Evolutionary conservation across 2,888 invertebrate genomes (phyloP), one percentile per base, ranked within the genome.

Genomic region (Clusia tigrina): DNA sequence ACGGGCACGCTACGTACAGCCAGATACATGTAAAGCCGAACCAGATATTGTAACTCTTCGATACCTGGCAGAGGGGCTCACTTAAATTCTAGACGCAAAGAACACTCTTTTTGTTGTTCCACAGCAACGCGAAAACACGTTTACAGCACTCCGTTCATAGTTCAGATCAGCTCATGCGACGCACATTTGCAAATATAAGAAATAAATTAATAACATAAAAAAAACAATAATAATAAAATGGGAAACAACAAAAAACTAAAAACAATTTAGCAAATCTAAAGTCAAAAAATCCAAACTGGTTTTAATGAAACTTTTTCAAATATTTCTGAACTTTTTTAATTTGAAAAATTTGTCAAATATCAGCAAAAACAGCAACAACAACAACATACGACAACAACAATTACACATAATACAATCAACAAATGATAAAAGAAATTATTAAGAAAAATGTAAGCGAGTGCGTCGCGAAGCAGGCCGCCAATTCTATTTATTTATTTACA

Each of bases 21-120:
- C 42, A 42, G 42, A 48, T 48, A 48, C 48, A 20, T n/a, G n/a
- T n/a, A n/a, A n/a, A 48, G 18, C 15, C 48, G 32, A 42, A 22
- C 48, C 2, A 22, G 48, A 18, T 42, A 42, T 22, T 48, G 48
- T 22, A 48, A 22, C 48, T 48, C 48, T 2, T 48, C 18, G 48
- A 48, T 48, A 48, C 48, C n/a, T 6, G 15, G 18, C 42, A 42
- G 32, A 20, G 18, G 15, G 48, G 5, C 22, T 5, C 22, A 48
- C 48, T 48, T 48, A 5, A 22, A 15, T 48, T 48, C 20, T 48
- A 42, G 48, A n/a, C n/a, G n/a, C n/a, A n/a, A n/a, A n/a, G n/a
- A 20, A 20, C 5, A 20, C 20, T 48, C 22, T 20, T 18, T 48
- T 48, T 48, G 20, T 20, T 48, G 18, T 22, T 48, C 6, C 3